Conservation (phyloP, 2,797 vertebrate genomes). For the Ceryle rudis region DNA sequence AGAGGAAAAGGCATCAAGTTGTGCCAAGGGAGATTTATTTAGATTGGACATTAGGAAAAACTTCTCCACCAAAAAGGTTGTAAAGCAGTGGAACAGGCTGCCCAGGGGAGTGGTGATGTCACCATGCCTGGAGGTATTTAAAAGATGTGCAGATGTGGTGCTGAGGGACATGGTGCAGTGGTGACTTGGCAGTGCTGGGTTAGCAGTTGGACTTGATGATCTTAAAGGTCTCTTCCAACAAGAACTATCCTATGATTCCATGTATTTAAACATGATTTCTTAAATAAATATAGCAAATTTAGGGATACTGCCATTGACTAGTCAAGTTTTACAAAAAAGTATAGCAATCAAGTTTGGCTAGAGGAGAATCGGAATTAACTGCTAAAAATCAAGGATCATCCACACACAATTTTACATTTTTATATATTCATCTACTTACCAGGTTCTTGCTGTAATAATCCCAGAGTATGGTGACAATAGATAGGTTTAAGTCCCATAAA, state of each 20-base stretch:
- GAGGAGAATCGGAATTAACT: not conserved
- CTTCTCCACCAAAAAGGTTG: not conserved
- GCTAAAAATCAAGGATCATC: not conserved
- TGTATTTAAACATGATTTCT: not conserved
- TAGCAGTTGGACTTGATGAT: not conserved
- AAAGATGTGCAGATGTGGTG: not conserved
- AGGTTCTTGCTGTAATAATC: slow-evolving; percentile 95
- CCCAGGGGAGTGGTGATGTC: not conserved
- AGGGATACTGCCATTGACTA: not conserved
- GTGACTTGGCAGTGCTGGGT: not conserved
- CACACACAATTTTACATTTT: not conserved
- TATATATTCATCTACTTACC: slow-evolving; percentile 78
- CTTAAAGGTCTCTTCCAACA: not conserved
- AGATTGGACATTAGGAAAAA: not conserved
- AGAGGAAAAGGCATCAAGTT: not conserved
- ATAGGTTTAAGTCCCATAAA: slow-evolving; percentile 88
- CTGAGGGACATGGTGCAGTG: not conserved
- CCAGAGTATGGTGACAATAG: slow-evolving; percentile 88
- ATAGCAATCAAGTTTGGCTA: not conserved
- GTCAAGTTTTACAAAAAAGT: not conserved
- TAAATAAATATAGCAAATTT: not conserved
- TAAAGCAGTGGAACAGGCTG: not conserved
- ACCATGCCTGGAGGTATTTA: not conserved
- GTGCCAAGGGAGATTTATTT: not conserved
- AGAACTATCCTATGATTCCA: not conserved